Conservation (phyloP, 2,797 vertebrate species). For the Spheniscus humboldti region DNA sequence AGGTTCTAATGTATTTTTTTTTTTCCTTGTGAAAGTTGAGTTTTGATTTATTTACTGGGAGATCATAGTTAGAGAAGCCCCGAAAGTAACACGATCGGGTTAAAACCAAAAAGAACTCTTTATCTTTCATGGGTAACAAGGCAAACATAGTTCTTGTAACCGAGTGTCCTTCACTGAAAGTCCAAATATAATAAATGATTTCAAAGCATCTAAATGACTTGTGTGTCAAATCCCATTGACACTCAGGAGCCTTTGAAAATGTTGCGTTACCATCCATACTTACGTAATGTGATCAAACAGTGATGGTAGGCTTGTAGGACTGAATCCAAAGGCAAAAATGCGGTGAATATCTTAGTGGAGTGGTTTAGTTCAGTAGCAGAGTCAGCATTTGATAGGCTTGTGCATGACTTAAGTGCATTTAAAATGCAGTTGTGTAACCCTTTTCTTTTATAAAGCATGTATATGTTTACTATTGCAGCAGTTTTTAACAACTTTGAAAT, state of each 20-base stretch:
- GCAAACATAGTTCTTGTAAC: neutral
- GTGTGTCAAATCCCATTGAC: neutral
- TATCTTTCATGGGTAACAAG: neutral
- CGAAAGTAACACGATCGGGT: accelerated
- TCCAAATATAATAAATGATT: neutral
- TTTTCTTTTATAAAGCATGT: neutral
- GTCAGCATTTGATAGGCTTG: neutral
- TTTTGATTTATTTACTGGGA: neutral
- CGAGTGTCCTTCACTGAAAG: neutral
- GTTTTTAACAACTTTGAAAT: neutral
- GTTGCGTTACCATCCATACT: neutral
- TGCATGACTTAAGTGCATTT: neutral
- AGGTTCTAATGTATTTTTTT: neutral
- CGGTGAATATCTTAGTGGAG: neutral
- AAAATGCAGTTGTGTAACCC: neutral
- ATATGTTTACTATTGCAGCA: neutral
- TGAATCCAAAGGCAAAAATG: neutral
- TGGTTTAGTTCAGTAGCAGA: neutral
- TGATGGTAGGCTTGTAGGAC: neutral
- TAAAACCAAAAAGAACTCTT: neutral
- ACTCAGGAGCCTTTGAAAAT: neutral
- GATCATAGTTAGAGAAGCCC: neutral
- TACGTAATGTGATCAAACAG: neutral
- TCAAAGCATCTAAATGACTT: neutral
- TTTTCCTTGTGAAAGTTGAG: neutral